Evolutionary conservation across 2,797 vertebrate genomes (phyloP).

Genomic region (Alosa sapidissima): DNA sequence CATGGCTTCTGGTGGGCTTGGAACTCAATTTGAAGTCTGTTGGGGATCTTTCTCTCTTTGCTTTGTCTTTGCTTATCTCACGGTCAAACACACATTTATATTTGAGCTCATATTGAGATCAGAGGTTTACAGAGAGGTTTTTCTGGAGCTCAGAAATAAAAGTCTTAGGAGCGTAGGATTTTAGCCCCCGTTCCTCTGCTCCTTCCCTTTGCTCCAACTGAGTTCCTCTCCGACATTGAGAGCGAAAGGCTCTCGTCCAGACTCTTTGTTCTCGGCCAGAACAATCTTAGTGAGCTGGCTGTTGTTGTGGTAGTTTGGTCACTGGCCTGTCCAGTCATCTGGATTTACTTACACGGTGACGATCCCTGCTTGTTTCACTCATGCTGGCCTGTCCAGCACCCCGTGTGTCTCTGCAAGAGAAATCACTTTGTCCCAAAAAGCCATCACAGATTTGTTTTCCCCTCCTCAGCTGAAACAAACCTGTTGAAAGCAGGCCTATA

Average conservation of each 20-base stretch:
- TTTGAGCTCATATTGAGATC: constrained; percentile 20
- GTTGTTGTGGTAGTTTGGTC: constrained; percentile 24
- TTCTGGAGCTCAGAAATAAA: background rate
- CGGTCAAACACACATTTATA: constrained; percentile 29
- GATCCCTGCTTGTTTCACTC: background rate
- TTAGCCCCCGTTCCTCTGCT: constrained; percentile 10
- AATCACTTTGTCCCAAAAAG: background rate
- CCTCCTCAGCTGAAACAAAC: background rate
- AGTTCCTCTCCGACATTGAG: constrained; percentile 20
- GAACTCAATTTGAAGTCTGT: background rate
- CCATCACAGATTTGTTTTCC: background rate
- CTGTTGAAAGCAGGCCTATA: background rate
- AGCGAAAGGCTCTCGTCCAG: constrained; percentile 7
- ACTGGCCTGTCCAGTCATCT: constrained; percentile 36
- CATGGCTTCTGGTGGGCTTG: background rate
- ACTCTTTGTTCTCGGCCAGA: background rate
- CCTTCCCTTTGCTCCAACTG: too few relatives aligned
- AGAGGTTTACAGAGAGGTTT: constrained; percentile 25
- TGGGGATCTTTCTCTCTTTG: background rate
- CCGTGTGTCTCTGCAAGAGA: background rate
- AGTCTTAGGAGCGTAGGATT: constrained; percentile 17
- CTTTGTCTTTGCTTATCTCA: constrained; percentile 16
- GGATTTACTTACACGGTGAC: constrained; percentile 41
- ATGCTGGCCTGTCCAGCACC: background rate
- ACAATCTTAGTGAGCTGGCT: constrained; percentile 21